A percentile compares a stretch with the other conserved stretches of the same genome.
Evolutionary conservation across 1,140 invertebrate genomes (phyloP).

Genomic region (Sogatella furcifera): DNA sequence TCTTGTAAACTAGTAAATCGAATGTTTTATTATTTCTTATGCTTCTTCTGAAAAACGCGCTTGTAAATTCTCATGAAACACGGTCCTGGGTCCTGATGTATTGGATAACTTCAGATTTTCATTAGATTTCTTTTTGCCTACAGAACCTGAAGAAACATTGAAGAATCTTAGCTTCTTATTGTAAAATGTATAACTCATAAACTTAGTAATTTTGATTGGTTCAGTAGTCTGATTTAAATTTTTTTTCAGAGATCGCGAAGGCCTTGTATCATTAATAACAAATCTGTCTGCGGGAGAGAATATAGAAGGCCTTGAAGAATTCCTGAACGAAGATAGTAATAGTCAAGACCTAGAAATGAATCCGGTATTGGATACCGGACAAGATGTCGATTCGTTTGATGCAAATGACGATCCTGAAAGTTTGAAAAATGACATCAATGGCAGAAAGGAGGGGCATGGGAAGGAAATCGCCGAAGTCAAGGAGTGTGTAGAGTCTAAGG

Average conservation of each 20-base stretch:
- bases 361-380: conserved; percentile 38
- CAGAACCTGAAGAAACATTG: too few species aligned
- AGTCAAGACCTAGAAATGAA: conserved; percentile 40
- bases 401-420: neutral
- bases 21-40: too few species aligned
- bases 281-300: conserved; percentile 57
- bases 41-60: too few species aligned
- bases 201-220: too few species aligned
- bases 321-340: conserved; percentile 54
- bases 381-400: conserved; percentile 12
- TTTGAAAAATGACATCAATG: conserved; percentile 27
- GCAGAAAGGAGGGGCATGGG: conserved; percentile 25
- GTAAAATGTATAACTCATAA: too few species aligned
- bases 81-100: too few species aligned
- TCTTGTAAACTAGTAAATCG: too few species aligned
- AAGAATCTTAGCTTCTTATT: too few species aligned
- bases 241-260: conserved; percentile 52
- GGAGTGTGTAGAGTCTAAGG: conserved; percentile 13
- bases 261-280: conserved; percentile 59
- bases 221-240: neutral
- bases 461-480: conserved; percentile 19
- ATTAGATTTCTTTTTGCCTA: too few species aligned
- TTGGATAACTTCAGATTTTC: too few species aligned
- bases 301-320: conserved; percentile 39
- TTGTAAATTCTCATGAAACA: too few species aligned